phyloP scores from a whole-genome alignment of 2,113 vertebrate species.

The Sigmodon hispidus region DNA sequence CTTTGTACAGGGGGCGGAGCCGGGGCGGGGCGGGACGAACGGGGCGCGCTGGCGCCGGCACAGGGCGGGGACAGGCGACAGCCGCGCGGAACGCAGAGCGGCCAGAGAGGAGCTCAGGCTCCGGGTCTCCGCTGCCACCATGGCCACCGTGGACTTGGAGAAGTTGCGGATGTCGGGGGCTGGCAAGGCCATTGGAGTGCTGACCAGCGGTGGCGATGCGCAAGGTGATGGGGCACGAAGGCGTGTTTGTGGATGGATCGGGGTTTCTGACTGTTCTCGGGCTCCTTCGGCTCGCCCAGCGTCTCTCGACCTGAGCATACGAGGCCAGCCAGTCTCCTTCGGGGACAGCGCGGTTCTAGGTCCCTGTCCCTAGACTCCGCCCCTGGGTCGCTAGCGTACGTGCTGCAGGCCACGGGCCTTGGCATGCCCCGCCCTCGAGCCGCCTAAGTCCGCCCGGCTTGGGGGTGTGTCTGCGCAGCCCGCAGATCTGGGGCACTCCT shows the following conservation, averaged over 20 bases:
- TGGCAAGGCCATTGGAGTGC: constrained; percentile 92
- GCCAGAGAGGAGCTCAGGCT: constrained; percentile 51
- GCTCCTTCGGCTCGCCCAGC: not conserved
- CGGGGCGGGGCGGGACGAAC: constrained; percentile 2
- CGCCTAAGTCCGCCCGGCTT: not conserved
- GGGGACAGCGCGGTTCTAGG: not conserved
- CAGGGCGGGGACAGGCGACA: not conserved
- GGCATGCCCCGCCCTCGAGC: not conserved
- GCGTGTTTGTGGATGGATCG: not conserved
- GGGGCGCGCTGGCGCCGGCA: not conserved
- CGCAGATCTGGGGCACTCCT: not conserved
- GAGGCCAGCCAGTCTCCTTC: not conserved
- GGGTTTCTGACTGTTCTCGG: not conserved
- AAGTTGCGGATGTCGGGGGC: constrained; percentile 87
- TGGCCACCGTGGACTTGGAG: constrained; percentile 88
- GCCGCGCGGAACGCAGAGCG: not conserved
- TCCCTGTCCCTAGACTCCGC: not conserved
- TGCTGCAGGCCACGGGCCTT: constrained; percentile 52
- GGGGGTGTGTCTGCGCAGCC: not conserved
- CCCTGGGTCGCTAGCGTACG: constrained; percentile 50
- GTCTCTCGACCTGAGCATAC: not conserved
- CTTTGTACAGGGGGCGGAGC: not conserved
- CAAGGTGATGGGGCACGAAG: constrained; percentile 88
- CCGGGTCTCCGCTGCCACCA: constrained; percentile 78
- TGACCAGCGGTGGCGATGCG: constrained; percentile 97